Percentiles rank a stretch among this genome's conserved stretches.
Evolutionary conservation across 2,888 invertebrate genomes (phyloP).

Genomic region (Tachina fera): DNA sequence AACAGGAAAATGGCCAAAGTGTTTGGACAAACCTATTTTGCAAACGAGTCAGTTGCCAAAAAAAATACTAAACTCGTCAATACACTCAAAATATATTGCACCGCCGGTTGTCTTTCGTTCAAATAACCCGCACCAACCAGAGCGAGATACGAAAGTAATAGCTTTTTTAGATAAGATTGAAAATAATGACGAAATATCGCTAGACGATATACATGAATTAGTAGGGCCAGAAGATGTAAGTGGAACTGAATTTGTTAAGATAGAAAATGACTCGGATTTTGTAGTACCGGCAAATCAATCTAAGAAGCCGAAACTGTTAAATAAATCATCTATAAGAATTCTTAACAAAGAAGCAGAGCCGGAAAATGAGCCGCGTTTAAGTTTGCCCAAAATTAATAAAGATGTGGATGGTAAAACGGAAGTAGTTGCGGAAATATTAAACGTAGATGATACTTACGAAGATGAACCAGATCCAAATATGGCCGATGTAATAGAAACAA

Average conservation of each 20-base stretch:
- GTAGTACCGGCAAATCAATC: background rate
- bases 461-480: slow-evolving; percentile 74
- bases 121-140: background rate
- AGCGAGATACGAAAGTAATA: slow-evolving; percentile 61
- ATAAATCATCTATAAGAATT: slow-evolving; percentile 81
- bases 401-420: slow-evolving; percentile 81
- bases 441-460: slow-evolving; percentile 73
- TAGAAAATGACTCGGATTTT: background rate
- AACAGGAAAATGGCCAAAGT: slow-evolving; percentile 85
- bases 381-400: slow-evolving; percentile 79
- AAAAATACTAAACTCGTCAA: slow-evolving; percentile 73
- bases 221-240: slow-evolving; percentile 74
- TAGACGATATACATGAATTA: slow-evolving; percentile 79
- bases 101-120: background rate
- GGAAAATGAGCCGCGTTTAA: slow-evolving; percentile 79
- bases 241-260: slow-evolving; percentile 57
- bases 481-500: slow-evolving; percentile 84
- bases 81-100: slow-evolving; percentile 67
- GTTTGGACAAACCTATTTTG: slow-evolving; percentile 83
- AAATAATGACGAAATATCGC: slow-evolving; percentile 78
- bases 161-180: slow-evolving; percentile 76
- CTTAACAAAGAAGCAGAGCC: slow-evolving; percentile 79
- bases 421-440: slow-evolving; percentile 81
- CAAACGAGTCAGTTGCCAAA: slow-evolving; percentile 77
- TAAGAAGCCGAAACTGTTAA: slow-evolving; percentile 78